A percentile compares a stretch with the other conserved stretches of the same genome.
These are phyloP conservation scores for Ailurus styani DNA, from an alignment of 2,113 vertebrate genomes.

Conservation along the genomic window DNA sequence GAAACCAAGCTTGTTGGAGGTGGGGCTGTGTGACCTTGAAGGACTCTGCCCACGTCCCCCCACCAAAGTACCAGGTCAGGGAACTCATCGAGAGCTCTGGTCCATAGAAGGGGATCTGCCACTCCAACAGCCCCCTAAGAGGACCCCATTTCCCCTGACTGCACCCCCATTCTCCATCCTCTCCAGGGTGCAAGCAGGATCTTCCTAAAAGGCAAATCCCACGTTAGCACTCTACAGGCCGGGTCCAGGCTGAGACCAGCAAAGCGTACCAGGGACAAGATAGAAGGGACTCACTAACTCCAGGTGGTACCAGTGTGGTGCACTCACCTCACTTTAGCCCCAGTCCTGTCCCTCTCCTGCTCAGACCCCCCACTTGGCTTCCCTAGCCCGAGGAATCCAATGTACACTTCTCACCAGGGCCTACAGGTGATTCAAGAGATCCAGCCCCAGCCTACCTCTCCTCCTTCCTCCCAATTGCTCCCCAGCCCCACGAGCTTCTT, in stretches of 20 bases:
- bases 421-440: fast-evolving
- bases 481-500: not conserved
- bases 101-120: not conserved
- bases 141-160: fast-evolving
- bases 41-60: not conserved
- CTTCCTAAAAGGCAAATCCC: not conserved
- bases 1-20: not conserved
- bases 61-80: not conserved
- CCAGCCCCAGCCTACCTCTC: not conserved
- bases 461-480: not conserved
- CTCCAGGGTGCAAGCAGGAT: not conserved
- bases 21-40: not conserved
- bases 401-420: not conserved
- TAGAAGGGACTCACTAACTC: not conserved
- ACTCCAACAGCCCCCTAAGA: fast-evolving
- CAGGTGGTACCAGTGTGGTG: not conserved
- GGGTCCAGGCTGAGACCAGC: not conserved
- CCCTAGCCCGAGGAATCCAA: not conserved
- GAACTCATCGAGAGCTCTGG: not conserved
- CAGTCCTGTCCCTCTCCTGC: not conserved
- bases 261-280: not conserved
- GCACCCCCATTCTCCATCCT: not conserved
- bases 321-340: not conserved
- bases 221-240: not conserved
- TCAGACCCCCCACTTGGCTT: not conserved